phyloP scores from a whole-genome alignment of 2,888 invertebrate genomes.

The Pollenia angustigena region DNA sequence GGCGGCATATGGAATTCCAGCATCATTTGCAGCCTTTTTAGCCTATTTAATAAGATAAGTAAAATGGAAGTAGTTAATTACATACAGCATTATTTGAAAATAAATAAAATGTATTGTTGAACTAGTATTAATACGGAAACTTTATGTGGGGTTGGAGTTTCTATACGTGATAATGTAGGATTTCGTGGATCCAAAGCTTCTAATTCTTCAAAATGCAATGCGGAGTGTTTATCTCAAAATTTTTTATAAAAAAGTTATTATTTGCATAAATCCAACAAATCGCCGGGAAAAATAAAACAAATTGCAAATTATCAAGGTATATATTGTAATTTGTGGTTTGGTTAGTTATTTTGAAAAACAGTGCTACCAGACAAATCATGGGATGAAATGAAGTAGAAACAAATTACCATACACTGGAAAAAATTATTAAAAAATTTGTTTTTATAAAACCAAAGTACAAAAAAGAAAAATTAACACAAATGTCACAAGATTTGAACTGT shows the following conservation, averaged over 20 bases:
- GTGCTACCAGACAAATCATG: too few relatives aligned
- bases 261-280: slow-evolving; percentile 86
- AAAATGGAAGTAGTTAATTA: neutral
- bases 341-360: too few relatives aligned
- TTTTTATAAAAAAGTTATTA: slow-evolving; percentile 87
- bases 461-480: too few relatives aligned
- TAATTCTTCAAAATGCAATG: slow-evolving; percentile 81
- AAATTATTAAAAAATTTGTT: too few relatives aligned
- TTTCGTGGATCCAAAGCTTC: slow-evolving; percentile 81
- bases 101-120: slow-evolving; percentile 88
- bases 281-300: too few relatives aligned
- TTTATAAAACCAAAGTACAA: too few relatives aligned
- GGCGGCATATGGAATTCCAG: slow-evolving; percentile 84
- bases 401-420: too few relatives aligned
- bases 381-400: too few relatives aligned
- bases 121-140: slow-evolving; percentile 91
- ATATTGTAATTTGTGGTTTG: too few relatives aligned
- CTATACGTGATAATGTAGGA: slow-evolving; percentile 81
- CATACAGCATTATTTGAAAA: neutral
- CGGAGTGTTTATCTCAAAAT: slow-evolving; percentile 85
- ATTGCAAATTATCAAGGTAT: too few relatives aligned
- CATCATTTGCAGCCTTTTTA: slow-evolving; percentile 79
- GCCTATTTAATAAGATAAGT: slow-evolving; percentile 75
- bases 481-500: too few relatives aligned
- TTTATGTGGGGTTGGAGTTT: slow-evolving; percentile 90